Evolutionary conservation across 2,888 invertebrate species (phyloP), one percentile per base, ranked within the genome.

Genomic region (Synanthedon tipuliformis): DNA sequence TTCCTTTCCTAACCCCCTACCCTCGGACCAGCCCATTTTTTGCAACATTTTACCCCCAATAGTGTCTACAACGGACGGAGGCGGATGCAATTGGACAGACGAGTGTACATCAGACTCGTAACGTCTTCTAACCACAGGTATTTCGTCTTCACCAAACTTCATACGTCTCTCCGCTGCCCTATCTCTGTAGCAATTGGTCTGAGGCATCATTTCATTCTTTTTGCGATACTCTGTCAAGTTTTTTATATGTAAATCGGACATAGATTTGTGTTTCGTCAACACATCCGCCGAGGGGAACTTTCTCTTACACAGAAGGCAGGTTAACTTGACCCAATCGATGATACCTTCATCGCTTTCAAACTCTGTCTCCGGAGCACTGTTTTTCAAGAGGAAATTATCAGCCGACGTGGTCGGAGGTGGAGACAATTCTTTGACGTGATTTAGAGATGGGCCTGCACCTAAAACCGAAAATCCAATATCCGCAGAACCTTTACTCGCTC

Each of bases 21-120:
- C 99, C 73, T 97, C 97, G 5, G 94, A 94, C 99, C 99, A 99
- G 4, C 99, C 99, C 99, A 99, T 99, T 82, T 97, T 97, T 79
- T 99, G 97, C 59, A 99, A 78, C 77, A 99, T 89, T 71, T 96
- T 94, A 72, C 95, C 98, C 7, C 99, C 99, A 55, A 98, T 95
- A 65, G 98, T 98, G 62, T 95, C 96, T 0, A 94, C 92, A 1
- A 63, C 95, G 89, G 67, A 97, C 89, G 56, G 94, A 89, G 75
- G 91, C 0, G 85, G 82, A 13, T 79, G 76, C 0, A 78, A 89
- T 55, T 90, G 88, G 0, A 92, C 90, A 0, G 90, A 81, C 3
- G 88, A 75, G 15, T 50, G 89, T 54, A 65, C 60, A n/a, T 78
- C 78, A 0, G 79, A 68, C 48, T 85, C 69, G 65, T 80, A 83